A percentile compares a stretch with the other conserved stretches of the same genome.
Conservation (phyloP, 2,797 vertebrate species). For the Sandelia bainsii region DNA sequence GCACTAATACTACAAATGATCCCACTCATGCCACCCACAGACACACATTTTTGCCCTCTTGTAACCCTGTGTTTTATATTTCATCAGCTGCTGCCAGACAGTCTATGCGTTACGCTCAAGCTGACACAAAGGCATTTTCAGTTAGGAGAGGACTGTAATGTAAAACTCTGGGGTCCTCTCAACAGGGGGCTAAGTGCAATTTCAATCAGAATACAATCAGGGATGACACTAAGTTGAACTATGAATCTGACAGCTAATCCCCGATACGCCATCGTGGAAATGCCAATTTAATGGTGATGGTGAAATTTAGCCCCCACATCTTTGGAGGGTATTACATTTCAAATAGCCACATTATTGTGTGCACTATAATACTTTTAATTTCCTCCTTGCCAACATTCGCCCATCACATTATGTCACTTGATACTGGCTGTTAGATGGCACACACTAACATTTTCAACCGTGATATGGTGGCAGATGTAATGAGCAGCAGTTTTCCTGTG, state of each 20-base stretch:
- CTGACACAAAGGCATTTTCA: constrained; percentile 41
- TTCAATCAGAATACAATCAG: constrained; percentile 57
- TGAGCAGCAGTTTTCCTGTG: constrained; percentile 20
- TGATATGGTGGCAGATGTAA: constrained; percentile 47
- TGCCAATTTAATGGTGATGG: constrained; percentile 41
- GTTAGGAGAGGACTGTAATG: constrained; percentile 47
- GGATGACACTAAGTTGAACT: constrained; percentile 38
- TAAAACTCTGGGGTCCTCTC: constrained; percentile 49
- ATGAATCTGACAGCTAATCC: constrained; percentile 41
- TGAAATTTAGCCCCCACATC: constrained; percentile 15
- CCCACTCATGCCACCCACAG: constrained; percentile 30
- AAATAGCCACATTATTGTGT: constrained; percentile 6
- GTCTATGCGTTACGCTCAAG: constrained; percentile 28
- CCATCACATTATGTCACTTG: constrained; percentile 20
- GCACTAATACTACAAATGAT: constrained; percentile 9
- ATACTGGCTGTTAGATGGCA: constrained; percentile 19
- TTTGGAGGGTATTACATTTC: constrained; percentile 22
- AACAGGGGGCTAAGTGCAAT: constrained; percentile 45
- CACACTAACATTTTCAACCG: constrained; percentile 14
- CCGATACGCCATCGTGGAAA: constrained; percentile 38
- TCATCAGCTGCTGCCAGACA: constrained; percentile 38
- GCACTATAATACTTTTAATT: constrained; percentile 15
- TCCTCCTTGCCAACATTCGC: constrained; percentile 4
- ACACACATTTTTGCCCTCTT: constrained; percentile 11
- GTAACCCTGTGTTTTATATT: constrained; percentile 48